A percentile compares a stretch with the other conserved stretches of the same genome.
Evolutionary conservation across 2,797 vertebrate genomes (phyloP).

Genomic region (Hypotaenidia okinawae): DNA sequence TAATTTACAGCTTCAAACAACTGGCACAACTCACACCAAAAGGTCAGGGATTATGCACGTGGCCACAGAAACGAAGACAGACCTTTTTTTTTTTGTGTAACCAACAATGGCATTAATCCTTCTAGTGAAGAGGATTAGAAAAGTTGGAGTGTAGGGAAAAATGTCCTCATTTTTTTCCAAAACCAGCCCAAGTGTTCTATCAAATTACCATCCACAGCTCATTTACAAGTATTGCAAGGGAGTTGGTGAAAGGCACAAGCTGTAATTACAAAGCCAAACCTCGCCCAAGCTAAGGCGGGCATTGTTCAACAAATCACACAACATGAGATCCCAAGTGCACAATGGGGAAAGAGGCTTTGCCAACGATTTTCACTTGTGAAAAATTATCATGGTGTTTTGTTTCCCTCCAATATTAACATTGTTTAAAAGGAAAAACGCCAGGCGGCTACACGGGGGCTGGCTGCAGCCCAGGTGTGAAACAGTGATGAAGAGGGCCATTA

Average conservation of each 20-base stretch:
- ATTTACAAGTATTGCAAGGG: background rate
- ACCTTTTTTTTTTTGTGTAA: background rate
- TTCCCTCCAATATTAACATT: background rate
- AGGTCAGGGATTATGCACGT: background rate
- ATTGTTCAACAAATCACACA: background rate
- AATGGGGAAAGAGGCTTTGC: background rate
- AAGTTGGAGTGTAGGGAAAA: background rate
- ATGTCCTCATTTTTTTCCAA: background rate
- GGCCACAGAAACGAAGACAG: background rate
- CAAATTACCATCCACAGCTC: background rate
- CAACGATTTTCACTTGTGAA: slow-evolving; percentile 3
- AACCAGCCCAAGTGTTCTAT: background rate
- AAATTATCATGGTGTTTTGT: slow-evolving; percentile 20
- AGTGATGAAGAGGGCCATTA: slow-evolving; percentile 38
- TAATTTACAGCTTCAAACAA: slow-evolving; percentile 8
- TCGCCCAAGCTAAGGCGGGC: background rate
- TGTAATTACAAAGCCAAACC: background rate
- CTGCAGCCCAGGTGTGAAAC: slow-evolving; percentile 9
- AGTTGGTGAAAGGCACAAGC: background rate
- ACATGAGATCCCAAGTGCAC: background rate
- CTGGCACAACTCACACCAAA: background rate
- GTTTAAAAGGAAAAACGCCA: background rate
- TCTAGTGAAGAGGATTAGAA: background rate
- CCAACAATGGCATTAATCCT: background rate
- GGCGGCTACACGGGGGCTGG: background rate